A percentile compares a stretch with the other conserved stretches of the same genome.
phyloP scores from a whole-genome alignment of 1,140 invertebrate species.

The Lordiphosa collinella region DNA sequence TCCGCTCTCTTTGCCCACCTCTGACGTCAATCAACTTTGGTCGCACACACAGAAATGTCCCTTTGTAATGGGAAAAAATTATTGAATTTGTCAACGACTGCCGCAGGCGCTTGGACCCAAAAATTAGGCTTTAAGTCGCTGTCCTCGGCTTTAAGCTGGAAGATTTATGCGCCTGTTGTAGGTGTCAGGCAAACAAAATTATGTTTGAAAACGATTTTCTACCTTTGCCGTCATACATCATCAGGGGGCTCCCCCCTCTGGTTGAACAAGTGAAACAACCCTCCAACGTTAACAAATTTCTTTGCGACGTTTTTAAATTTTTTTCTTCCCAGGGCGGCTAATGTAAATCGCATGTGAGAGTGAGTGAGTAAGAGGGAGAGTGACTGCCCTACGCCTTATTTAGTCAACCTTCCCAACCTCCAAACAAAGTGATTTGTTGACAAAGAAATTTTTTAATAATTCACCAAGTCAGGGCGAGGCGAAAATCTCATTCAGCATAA shows the following conservation, averaged over 20 bases:
- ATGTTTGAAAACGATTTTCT: constrained; percentile 73
- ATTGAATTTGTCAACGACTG: constrained; percentile 79
- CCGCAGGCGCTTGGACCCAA: constrained; percentile 36
- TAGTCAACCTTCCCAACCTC: constrained; percentile 44
- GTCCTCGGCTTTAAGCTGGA: constrained; percentile 41
- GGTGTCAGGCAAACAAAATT: constrained; percentile 75
- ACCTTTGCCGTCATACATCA: constrained; percentile 74
- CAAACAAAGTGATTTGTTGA: constrained; percentile 70
- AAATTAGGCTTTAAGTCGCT: constrained; percentile 20
- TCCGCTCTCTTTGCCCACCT: constrained; percentile 3
- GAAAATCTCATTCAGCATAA: constrained; percentile 69
- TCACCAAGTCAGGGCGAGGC: constrained; percentile 42
- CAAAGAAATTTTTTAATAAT: constrained; percentile 78
- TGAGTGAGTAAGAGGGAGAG: constrained; percentile 19
- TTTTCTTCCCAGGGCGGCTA: constrained; percentile 29
- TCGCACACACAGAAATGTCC: constrained; percentile 46
- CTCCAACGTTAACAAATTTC: constrained; percentile 75
- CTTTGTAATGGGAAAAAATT: constrained; percentile 75
- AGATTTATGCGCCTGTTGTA: constrained; percentile 64
- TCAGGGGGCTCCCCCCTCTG: constrained; percentile 12
- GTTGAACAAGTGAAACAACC: constrained; percentile 45
- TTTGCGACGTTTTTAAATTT: constrained; percentile 78
- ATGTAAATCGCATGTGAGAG: constrained; percentile 62
- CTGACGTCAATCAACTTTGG: constrained; percentile 72
- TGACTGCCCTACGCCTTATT: constrained; percentile 55